Base-by-base conservation (phyloP, 1,140 invertebrate species). In the Drosophila biarmipes region DNA sequence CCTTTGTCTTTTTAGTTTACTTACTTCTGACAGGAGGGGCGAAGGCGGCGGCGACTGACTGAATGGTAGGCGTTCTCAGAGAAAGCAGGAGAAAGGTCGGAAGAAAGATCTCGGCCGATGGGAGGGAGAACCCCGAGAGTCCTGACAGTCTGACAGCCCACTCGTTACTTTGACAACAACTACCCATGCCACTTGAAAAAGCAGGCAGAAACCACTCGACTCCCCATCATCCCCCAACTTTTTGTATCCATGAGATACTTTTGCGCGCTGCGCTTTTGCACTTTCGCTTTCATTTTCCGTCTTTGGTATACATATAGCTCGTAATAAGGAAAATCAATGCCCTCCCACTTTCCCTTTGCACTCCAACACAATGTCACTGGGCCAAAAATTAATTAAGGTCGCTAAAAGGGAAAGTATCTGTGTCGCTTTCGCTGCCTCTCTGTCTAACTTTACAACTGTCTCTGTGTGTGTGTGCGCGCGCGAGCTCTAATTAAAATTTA, bases 1-100 rank as follows among this genome's bases (percentile, higher is more conserved):
- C 72, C 73, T 87, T 87, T 87, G 84, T 87, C 84, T 87, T 87
- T 89, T 87, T 89, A 89, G 84, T 87, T 87, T 82, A 84, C 81
- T 86, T 87, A 86, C 68, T 69, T 62, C 43, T 75, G 34, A 42
- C 72, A 66, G 52, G 37, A 45, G 27, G 37, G 14, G 31, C 40
- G n/a, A 10, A 6, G 37, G 11, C 17, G 12, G n/a, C 11, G 29
- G 29, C 29, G 29, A 31, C 29, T 31, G 7, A 38, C 21, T 15
- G 49, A 14, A 31, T 17, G 42, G 61, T 69, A 54, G 66, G 66
- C 66, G 66, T 69, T 46, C 17, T 31, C 8, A 19, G 29, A 29
- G 29, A 19, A 45, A 42, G 31, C 11, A 15, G 35, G 10, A 29
- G 29, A 46, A 48, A 59, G 42, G 1, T 24, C 24, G 24, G 24